A percentile compares a stretch with the other conserved stretches of the same genome.
phyloP scores from a whole-genome alignment of 2,888 invertebrate genomes.

The Parnassius apollo region DNA sequence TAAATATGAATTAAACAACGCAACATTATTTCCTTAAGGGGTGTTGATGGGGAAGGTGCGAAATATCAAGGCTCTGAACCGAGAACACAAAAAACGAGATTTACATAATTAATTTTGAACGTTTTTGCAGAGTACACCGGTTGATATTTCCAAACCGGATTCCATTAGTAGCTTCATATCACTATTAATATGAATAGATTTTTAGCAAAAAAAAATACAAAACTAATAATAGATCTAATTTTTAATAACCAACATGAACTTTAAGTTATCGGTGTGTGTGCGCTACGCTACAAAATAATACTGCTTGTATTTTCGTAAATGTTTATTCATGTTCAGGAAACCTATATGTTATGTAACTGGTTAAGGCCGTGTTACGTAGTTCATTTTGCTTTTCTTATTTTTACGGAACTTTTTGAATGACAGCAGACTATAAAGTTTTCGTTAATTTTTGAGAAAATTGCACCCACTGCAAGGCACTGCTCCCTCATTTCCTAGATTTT shows the following conservation, averaged over 20 bases:
- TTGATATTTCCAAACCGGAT: conserved; percentile 70
- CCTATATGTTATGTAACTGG: no score
- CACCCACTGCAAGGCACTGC: no score
- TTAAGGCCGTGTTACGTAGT: no score
- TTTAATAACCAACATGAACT: neutral
- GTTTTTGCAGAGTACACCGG: conserved; percentile 54
- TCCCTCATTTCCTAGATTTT: no score
- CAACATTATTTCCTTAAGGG: conserved; percentile 42
- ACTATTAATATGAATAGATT: conserved; percentile 39
- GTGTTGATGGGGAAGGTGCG: conserved; percentile 58
- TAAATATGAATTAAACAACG: conserved; percentile 36
- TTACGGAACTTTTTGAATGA: no score
- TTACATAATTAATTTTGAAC: conserved; percentile 56
- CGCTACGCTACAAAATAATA: no score
- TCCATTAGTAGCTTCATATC: conserved; percentile 29
- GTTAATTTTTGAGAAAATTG: no score
- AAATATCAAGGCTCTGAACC: conserved; percentile 56
- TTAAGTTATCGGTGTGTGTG: no score
- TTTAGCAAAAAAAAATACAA: conserved; percentile 32
- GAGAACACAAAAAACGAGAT: conserved; percentile 49
- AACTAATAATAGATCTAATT: conserved; percentile 6
- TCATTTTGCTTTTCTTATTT: no score
- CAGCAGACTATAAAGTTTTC: no score
- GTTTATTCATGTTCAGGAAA: no score
- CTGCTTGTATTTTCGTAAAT: no score